Evolutionary conservation across 1,140 invertebrate genomes (phyloP).

Genomic region (Cephus cinctus): DNA sequence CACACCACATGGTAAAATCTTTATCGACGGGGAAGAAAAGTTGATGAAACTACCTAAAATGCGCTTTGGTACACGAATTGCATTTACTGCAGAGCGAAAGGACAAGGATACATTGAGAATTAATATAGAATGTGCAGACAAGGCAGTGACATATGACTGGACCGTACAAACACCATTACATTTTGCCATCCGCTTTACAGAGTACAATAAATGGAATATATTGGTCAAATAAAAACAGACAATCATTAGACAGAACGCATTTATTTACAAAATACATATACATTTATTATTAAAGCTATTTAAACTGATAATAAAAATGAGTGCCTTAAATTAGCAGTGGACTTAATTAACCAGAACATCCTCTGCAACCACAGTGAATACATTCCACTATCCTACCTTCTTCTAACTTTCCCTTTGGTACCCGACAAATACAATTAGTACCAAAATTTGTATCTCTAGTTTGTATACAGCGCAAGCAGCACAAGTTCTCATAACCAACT

Average conservation of each 20-base stretch:
- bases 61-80: constrained; percentile 18
- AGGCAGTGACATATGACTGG: constrained; percentile 34
- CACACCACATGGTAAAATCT: constrained; percentile 29
- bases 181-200: constrained; percentile 27
- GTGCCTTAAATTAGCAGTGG: constrained; percentile 4
- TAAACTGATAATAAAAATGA: constrained; percentile 1
- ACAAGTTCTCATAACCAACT: constrained; percentile 98
- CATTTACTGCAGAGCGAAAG: constrained; percentile 22
- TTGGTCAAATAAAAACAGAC: constrained; percentile 14
- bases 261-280: background rate
- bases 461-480: constrained; percentile 98
- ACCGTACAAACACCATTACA: constrained; percentile 26
- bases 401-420: constrained; percentile 97
- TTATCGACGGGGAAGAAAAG: constrained; percentile 33
- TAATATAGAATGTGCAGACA: constrained; percentile 30
- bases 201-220: constrained; percentile 25
- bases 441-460: constrained; percentile 98
- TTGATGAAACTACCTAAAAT: constrained; percentile 30
- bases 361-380: constrained; percentile 95
- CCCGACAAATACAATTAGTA: constrained; percentile 98
- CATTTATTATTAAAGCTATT: background rate
- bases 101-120: constrained; percentile 24
- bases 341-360: constrained; percentile 90
- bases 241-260: background rate
- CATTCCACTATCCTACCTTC: constrained; percentile 97